Base-by-base conservation (phyloP, 2,888 invertebrate species). In the Dasypogon diadema region DNA sequence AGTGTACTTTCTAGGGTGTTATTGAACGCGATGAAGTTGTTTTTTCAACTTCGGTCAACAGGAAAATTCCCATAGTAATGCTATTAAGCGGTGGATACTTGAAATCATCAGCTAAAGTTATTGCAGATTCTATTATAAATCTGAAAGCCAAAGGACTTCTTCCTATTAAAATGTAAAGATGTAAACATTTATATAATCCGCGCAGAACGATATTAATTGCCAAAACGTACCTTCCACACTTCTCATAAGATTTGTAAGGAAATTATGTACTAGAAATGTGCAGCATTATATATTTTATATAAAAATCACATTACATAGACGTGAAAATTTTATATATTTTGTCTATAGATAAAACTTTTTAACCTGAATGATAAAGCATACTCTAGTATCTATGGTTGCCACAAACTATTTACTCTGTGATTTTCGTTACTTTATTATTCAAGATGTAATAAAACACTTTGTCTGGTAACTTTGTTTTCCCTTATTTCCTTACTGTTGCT, bases 1-100 rank as follows among this genome's bases (percentile, higher is more conserved):
- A 42, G 34, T 51, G 77, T 76, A 75, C 54, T 79, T 87, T 87
- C 2, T 87, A 94, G 92, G 96, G 96, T n/a, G 92, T 97, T 26
- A 91, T 95, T 75, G 88, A 90, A 82, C 88, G 96, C 55, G 97
- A 97, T 84, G 92, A 94, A 84, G 88, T 94, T 55, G 95, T 97
- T 0, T 97, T 96, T 82, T 87, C 89, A 78, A 89, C 90, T 78
- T 93, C 92, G 74, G 88, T 88, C 54, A 81, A 88, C 4, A 85
- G 88, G 16, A 85, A 88, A 30, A 91, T 95, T 76, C 95, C 96
- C 0, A 91, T 96, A 51, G 91, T 94, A 12, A 96, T 96, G 95
- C 85, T 96, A 18, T 93, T 95, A 0, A 95, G 95, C 81, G 96
- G 96, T 0, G 96, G 96, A 0, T 97, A 97, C 84, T 88, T 92